A percentile compares a stretch with the other conserved stretches of the same genome.
These are phyloP conservation scores for Enteromius unitaeniatus DNA, from an alignment of 2,797 vertebrate species.

Conservation along the genomic window DNA sequence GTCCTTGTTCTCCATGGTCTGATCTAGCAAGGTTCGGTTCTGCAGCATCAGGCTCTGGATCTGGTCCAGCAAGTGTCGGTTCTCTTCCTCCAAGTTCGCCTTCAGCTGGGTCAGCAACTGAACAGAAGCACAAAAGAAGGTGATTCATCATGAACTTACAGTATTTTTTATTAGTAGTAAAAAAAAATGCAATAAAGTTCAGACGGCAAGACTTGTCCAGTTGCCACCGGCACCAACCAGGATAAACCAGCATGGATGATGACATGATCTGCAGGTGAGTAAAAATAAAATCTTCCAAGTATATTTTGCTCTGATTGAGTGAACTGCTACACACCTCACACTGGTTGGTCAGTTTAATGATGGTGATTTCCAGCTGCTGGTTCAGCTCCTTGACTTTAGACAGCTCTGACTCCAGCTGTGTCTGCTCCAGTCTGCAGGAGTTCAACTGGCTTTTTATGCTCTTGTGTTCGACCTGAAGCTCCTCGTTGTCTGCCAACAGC, in stretches of 20 bases:
- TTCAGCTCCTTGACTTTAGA: constrained; percentile 94
- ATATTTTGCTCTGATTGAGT: not conserved
- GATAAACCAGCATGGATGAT: not conserved
- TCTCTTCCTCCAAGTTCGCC: constrained; percentile 98
- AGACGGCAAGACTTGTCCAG: not conserved
- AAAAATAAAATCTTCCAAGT: not conserved
- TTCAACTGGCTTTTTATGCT: constrained; percentile 91
- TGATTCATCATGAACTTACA: not conserved
- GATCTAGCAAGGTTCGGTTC: constrained; percentile 93
- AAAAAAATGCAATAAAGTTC: not conserved
- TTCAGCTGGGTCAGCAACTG: constrained; percentile 97
- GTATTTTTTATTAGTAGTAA: not conserved
- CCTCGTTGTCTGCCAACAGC: constrained; percentile 91
- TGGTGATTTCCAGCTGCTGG: constrained; percentile 96
- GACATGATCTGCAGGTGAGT: not conserved
- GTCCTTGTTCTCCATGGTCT: constrained; percentile 99
- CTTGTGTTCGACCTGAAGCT: constrained; percentile 94
- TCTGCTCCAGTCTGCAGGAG: constrained; percentile 91
- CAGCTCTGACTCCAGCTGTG: constrained; percentile 93
- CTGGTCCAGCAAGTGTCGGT: constrained; percentile 95
- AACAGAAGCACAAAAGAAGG: not conserved
- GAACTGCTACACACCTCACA: constrained; percentile 85
- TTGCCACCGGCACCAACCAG: not conserved
- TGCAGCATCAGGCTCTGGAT: constrained; percentile 97
- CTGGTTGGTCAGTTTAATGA: constrained; percentile 95